A percentile compares a stretch with the other conserved stretches of the same genome.
phyloP scores from a whole-genome alignment of 2,888 invertebrate genomes.

The Carabus problematicus region DNA sequence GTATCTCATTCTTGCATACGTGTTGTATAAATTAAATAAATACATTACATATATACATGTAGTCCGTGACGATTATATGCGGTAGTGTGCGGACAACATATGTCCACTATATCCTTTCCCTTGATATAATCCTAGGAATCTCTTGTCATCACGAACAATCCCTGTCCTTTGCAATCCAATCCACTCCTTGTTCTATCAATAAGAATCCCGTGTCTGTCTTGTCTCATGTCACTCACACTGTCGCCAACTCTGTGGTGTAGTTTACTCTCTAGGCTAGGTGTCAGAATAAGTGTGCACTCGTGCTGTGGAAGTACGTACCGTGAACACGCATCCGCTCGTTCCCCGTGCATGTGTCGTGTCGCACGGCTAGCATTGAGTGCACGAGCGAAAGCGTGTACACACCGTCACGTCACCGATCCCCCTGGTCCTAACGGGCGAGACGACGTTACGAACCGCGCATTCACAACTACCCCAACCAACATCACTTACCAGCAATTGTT shows the following conservation, averaged over 20 bases:
- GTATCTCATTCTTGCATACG: slow-evolving; percentile 37
- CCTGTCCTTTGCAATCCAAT: neutral
- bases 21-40: slow-evolving; percentile 39
- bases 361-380: neutral
- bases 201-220: slow-evolving; percentile 28
- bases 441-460: slow-evolving; percentile 28
- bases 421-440: slow-evolving; percentile 32
- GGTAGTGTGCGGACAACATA: slow-evolving; percentile 30
- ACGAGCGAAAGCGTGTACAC: slow-evolving; percentile 1
- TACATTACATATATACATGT: slow-evolving; percentile 40
- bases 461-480: slow-evolving; percentile 13
- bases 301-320: slow-evolving; percentile 18
- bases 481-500: neutral
- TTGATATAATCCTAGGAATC: neutral
- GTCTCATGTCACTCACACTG: slow-evolving; percentile 17
- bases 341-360: neutral
- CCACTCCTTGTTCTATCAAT: slow-evolving; percentile 3
- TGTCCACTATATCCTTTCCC: neutral
- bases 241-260: slow-evolving; percentile 41
- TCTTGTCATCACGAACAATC: neutral
- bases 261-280: slow-evolving; percentile 41
- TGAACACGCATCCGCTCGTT: neutral
- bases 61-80: slow-evolving; percentile 41
- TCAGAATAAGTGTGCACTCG: slow-evolving; percentile 39
- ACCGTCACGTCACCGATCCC: slow-evolving; percentile 18